Percentiles rank a stretch among this genome's conserved stretches.
phyloP scores from a whole-genome alignment of 1,140 invertebrate species.

The Zaprionus ghesquierei region DNA sequence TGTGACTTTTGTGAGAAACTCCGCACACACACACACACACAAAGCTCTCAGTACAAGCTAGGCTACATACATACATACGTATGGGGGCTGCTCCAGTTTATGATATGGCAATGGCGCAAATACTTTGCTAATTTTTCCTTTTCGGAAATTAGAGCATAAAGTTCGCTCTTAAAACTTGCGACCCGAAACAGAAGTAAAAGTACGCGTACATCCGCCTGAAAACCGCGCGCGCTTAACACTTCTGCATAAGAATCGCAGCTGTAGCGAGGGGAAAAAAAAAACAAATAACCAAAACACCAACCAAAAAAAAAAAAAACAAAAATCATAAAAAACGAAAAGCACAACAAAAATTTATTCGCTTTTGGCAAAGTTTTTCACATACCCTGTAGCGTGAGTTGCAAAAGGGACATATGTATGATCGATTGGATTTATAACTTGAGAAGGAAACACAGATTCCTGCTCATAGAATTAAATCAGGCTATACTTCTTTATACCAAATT shows the following conservation, averaged over 20 bases:
- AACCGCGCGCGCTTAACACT: slow-evolving; percentile 69
- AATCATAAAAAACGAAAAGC: slow-evolving; percentile 14
- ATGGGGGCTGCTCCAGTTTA: slow-evolving; percentile 52
- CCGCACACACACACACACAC: slow-evolving; percentile 8
- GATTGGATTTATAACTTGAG: not conserved
- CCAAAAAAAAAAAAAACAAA: slow-evolving; percentile 19
- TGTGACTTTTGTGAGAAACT: slow-evolving; percentile 75
- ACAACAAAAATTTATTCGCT: slow-evolving; percentile 63
- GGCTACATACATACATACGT: not conserved
- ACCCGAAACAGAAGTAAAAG: slow-evolving; percentile 17
- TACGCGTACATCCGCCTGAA: slow-evolving; percentile 42
- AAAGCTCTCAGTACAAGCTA: not conserved
- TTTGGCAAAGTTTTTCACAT: slow-evolving; percentile 54
- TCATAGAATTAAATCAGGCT: too few species aligned
- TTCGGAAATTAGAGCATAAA: slow-evolving; percentile 80
- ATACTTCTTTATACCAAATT: too few species aligned
- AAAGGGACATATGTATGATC: not conserved
- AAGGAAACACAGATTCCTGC: too few species aligned
- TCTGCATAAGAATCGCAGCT: slow-evolving; percentile 64
- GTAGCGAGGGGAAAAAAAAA: slow-evolving; percentile 39
- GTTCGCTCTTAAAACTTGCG: slow-evolving; percentile 69
- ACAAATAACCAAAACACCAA: slow-evolving; percentile 1
- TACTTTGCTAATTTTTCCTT: slow-evolving; percentile 81
- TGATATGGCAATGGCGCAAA: slow-evolving; percentile 78
- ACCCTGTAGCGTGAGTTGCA: not conserved